Percentiles rank a stretch among this genome's conserved stretches.
phyloP scores from a whole-genome alignment of 1,140 invertebrate species.

The Drosophila athabasca region DNA sequence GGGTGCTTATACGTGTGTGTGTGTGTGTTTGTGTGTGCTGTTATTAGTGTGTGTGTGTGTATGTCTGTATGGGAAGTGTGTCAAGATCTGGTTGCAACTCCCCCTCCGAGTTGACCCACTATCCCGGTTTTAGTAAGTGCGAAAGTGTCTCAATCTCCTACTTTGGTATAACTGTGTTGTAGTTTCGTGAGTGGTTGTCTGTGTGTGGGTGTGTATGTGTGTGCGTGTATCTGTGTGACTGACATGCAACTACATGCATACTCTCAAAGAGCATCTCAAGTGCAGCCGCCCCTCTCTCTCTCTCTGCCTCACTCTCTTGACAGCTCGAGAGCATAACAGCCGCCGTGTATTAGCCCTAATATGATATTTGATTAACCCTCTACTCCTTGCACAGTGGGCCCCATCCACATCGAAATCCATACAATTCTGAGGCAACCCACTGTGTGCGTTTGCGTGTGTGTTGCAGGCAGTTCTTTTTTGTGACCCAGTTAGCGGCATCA shows the following conservation, averaged over 20 bases:
- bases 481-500: constrained; percentile 66
- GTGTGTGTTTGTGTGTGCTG: constrained; percentile 29
- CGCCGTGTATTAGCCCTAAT: constrained; percentile 24
- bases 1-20: constrained; percentile 26
- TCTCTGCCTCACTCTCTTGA: constrained; percentile 5
- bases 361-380: constrained; percentile 47
- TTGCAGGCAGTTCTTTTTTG: constrained; percentile 44
- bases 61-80: constrained; percentile 16
- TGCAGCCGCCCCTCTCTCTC: constrained; percentile 10
- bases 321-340: constrained; percentile 47
- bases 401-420: neutral
- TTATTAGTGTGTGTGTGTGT: constrained; percentile 3
- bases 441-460: constrained; percentile 13
- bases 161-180: neutral
- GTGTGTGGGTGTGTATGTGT: constrained; percentile 16
- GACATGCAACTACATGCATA: constrained; percentile 44
- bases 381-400: constrained; percentile 3
- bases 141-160: neutral
- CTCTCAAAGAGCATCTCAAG: constrained; percentile 38
- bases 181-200: neutral
- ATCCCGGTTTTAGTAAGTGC: constrained; percentile 4
- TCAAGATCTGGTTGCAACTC: constrained; percentile 33
- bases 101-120: constrained; percentile 39
- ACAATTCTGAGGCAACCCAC: constrained; percentile 14
- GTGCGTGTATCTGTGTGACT: constrained; percentile 10